Conservation (phyloP, 2,113 vertebrate genomes). For the Tenrec ecaudatus region DNA sequence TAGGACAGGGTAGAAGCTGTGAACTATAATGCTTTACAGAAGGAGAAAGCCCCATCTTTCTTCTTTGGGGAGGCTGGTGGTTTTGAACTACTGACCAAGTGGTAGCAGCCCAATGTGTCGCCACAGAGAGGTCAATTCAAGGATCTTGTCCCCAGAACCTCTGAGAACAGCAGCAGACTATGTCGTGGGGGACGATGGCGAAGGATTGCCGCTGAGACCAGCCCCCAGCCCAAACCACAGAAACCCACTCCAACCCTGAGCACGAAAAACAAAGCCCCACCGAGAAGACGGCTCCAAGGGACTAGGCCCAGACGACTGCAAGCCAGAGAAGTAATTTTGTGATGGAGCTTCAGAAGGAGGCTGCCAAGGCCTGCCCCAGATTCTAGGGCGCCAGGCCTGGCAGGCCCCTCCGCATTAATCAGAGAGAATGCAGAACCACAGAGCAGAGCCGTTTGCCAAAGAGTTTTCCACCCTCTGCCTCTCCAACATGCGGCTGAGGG, state of each 20-base stretch:
- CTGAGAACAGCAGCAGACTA: background rate
- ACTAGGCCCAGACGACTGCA: background rate
- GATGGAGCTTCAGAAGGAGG: background rate
- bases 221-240: background rate
- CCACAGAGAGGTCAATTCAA: background rate
- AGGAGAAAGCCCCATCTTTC: background rate
- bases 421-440: constrained; percentile 53
- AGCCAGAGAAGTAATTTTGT: constrained; percentile 31
- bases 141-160: background rate
- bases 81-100: too few species aligned
- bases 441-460: background rate
- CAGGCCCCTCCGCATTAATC: constrained; percentile 15
- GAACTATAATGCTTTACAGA: background rate
- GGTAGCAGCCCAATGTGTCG: too few species aligned
- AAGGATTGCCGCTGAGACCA: background rate
- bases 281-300: background rate
- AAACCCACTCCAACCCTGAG: background rate
- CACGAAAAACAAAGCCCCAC: constrained; percentile 17
- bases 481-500: constrained; percentile 58
- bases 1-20: background rate
- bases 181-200: background rate
- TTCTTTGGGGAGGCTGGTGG: background rate
- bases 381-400: background rate
- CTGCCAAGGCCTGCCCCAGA: constrained; percentile 9
- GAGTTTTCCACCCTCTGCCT: constrained; percentile 44